Base-by-base conservation (phyloP, 1,140 invertebrate species). In the Grapholita molesta region DNA sequence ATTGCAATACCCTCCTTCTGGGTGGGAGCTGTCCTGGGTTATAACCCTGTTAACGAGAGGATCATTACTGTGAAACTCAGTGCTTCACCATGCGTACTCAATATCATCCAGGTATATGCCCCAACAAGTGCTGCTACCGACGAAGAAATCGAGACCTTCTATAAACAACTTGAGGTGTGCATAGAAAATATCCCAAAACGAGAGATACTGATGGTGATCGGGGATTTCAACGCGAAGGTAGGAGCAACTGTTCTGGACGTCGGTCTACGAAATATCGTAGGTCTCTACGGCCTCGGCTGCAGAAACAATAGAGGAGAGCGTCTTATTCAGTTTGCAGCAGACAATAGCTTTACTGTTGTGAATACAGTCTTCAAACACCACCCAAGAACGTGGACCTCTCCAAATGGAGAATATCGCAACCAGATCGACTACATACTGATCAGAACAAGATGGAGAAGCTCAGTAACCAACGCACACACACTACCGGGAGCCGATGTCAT, bases 201-300 rank as follows among this genome's bases (percentile, higher is more conserved):
- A 70, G 72, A 74, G 33, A 15, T 72, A 3, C 53, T 73, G 0
- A 69, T 74, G 3, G 32, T 74, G 9, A 32, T 71, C 7, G 77
- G 72, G 8, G 74, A 79, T 38, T 71, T 74, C 9, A 79, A 76
- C 32, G 68, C 74, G 0, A 78, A 78, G 64, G 28, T 78, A 4
- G 76, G 76, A n/a, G 12, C 7, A 5, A 69, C 68, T 15, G n/a
- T 24, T 7, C 3, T 38, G 12, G 65, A 73, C 23, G 12, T 21
- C 0, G 30, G 70, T 15, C 28, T 70, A 28, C 4, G 70, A 0
- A 66, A 53, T 35, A n/a, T 42, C 9, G 68, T 67, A n/a, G 70
- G 70, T 0, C 68, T 57, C 18, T 73, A 68, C 48, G 74, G 74
- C 11, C 25, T 73, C 0, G 74, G 74, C 6, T 2, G 8, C n/a